These are phyloP conservation scores for Meiosimyza decipiens DNA, from an alignment of 2,888 invertebrate species.

Conservation along the genomic window DNA sequence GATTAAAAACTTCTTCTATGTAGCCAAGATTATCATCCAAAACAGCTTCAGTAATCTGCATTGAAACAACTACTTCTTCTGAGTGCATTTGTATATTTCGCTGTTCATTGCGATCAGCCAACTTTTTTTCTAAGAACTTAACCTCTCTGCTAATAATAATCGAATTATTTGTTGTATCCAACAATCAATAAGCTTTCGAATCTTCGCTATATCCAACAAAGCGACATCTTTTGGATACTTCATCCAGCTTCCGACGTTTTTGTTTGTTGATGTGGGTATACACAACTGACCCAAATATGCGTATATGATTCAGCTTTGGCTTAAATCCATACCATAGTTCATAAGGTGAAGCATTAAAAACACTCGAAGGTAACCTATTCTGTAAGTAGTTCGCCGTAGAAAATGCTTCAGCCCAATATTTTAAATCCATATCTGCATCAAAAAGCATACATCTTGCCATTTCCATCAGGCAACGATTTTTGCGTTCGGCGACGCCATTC, in stretches of 20 bases:
- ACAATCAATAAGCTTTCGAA: neutral
- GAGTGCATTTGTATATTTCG: neutral
- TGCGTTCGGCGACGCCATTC: constrained; percentile 3
- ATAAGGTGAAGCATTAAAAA: constrained; percentile 11
- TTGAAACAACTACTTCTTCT: too few species aligned
- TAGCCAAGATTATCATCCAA: too few species aligned
- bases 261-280: constrained; percentile 11
- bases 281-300: neutral
- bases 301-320: constrained; percentile 12
- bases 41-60: neutral
- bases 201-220: constrained; percentile 4
- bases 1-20: too few species aligned
- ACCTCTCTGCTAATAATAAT: too few species aligned
- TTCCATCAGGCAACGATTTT: neutral
- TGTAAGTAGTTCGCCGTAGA: constrained; percentile 20
- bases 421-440: constrained; percentile 22
- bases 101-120: too few species aligned
- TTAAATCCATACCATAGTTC: constrained; percentile 15
- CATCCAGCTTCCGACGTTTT: neutral
- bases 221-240: neutral
- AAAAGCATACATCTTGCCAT: constrained; percentile 29
- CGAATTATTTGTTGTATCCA: too few species aligned
- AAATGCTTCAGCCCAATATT: constrained; percentile 26
- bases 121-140: neutral
- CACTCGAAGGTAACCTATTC: constrained; percentile 22